Conservation (phyloP, 2,797 vertebrate species). For the Emys orbicularis region DNA sequence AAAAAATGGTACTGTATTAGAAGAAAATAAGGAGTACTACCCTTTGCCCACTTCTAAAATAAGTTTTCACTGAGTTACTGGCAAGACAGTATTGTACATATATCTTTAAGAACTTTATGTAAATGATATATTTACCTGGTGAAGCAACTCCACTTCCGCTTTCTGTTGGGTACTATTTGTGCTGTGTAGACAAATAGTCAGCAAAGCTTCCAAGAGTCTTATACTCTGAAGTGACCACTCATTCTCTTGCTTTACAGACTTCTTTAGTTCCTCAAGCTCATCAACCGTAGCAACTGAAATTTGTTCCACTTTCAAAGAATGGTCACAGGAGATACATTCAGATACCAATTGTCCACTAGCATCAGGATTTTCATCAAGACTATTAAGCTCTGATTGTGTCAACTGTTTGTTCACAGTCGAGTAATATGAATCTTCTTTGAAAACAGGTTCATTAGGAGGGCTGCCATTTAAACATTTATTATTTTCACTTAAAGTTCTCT, state of each 20-base stretch:
- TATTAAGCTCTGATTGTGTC: background rate
- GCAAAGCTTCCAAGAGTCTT: constrained; percentile 92
- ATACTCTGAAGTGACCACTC: constrained; percentile 91
- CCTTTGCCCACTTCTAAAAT: background rate
- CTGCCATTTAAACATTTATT: constrained; percentile 34
- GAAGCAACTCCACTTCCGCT: constrained; percentile 85
- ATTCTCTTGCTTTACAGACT: constrained; percentile 77
- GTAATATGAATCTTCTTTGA: constrained; percentile 30
- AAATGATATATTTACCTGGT: constrained; percentile 84
- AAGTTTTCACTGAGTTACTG: background rate
- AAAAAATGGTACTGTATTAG: accelerated
- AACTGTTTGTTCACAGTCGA: constrained; percentile 20
- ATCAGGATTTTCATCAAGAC: constrained; percentile 3
- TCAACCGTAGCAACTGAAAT: background rate
- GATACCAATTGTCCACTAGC: constrained; percentile 14
- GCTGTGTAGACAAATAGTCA: constrained; percentile 95
- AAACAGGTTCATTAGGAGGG: constrained; percentile 3
- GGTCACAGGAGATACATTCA: constrained; percentile 22
- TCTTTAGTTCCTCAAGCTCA: constrained; percentile 17
- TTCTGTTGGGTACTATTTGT: constrained; percentile 86
- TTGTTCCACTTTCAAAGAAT: background rate
- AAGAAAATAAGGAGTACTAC: background rate
- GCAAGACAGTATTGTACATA: background rate
- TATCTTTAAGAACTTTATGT: background rate
- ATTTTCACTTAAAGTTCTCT: constrained; percentile 75